phyloP scores from a whole-genome alignment of 2,888 invertebrate genomes.

The Aplocera efformata region DNA sequence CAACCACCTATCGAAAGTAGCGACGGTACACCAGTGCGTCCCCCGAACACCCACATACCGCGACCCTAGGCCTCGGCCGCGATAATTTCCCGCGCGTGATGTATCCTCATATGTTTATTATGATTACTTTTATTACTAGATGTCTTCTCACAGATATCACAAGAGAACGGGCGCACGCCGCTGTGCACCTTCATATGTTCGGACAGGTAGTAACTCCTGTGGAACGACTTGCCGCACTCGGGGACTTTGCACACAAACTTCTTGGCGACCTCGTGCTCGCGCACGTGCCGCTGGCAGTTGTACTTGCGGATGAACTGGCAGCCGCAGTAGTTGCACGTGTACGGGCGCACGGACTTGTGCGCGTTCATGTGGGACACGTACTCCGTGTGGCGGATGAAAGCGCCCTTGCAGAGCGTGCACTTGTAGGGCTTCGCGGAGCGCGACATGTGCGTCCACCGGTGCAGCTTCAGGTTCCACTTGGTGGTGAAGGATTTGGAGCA shows the following conservation, averaged over 20 bases:
- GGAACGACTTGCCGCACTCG: constrained; percentile 91
- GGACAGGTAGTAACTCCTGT: constrained; percentile 91
- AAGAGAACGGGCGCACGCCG: constrained; percentile 89
- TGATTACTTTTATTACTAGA: constrained; percentile 95
- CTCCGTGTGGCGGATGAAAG: constrained; percentile 90
- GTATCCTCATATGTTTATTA: constrained; percentile 93
- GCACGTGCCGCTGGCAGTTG: constrained; percentile 91
- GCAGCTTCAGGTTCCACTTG: constrained; percentile 94
- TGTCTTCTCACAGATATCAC: constrained; percentile 93
- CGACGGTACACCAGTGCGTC: too few relatives aligned
- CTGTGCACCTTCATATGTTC: constrained; percentile 94
- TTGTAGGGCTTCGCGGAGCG: constrained; percentile 92
- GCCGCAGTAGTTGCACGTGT: constrained; percentile 94
- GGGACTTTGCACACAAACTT: constrained; percentile 86
- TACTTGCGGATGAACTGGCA: constrained; percentile 93
- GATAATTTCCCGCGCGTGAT: constrained; percentile 92
- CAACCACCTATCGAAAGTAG: too few relatives aligned
- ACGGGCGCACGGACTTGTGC: constrained; percentile 90
- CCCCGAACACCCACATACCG: constrained; percentile 1
- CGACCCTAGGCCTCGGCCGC: constrained; percentile 86
- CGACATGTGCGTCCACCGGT: constrained; percentile 93
- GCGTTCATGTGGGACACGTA: constrained; percentile 92
- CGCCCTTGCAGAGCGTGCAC: constrained; percentile 90
- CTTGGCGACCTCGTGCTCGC: constrained; percentile 90
- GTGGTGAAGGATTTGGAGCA: constrained; percentile 93